A percentile compares a stretch with the other conserved stretches of the same genome.
Evolutionary conservation across 2,888 invertebrate species (phyloP).

Genomic region (Drosophila barbarae): DNA sequence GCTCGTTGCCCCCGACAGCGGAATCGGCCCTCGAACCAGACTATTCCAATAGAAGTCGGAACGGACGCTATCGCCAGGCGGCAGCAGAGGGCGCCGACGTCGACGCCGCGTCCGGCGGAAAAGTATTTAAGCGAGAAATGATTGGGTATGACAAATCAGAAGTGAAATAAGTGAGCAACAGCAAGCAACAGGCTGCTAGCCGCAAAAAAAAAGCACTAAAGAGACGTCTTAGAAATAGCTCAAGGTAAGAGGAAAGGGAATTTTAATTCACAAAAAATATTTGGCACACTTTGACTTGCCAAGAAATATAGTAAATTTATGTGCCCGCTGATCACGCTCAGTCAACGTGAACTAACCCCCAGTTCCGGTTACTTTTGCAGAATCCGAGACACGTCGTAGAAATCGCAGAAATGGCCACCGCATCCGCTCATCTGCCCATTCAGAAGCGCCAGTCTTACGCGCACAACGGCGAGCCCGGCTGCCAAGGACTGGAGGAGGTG

Average conservation of each 20-base stretch:
- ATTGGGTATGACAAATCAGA: slow-evolving; percentile 68
- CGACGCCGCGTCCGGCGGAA: slow-evolving; percentile 20
- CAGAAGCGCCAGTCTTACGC: slow-evolving; percentile 64
- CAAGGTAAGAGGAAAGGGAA: slow-evolving; percentile 39
- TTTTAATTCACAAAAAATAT: slow-evolving; percentile 23
- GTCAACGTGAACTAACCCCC: slow-evolving; percentile 27
- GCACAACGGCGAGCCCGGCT: slow-evolving; percentile 75
- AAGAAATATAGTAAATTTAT: slow-evolving; percentile 12
- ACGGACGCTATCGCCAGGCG: slow-evolving; percentile 21
- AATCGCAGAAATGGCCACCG: slow-evolving; percentile 46
- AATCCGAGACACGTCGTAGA: not conserved
- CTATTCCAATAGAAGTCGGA: slow-evolving; percentile 47
- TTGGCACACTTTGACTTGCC: slow-evolving; percentile 10
- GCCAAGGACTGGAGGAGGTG: slow-evolving; percentile 71
- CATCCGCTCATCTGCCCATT: slow-evolving; percentile 62
- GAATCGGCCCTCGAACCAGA: slow-evolving; percentile 25
- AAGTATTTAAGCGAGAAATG: slow-evolving; percentile 67
- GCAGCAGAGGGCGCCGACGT: slow-evolving; percentile 22
- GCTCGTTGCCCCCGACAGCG: slow-evolving; percentile 1
- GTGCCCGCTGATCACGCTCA: slow-evolving; percentile 20
- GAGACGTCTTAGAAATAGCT: slow-evolving; percentile 5
- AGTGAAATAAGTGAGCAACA: slow-evolving; percentile 59
- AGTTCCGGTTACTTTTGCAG: slow-evolving; percentile 14
- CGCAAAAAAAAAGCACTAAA: slow-evolving; percentile 13
- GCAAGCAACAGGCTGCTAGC: slow-evolving; percentile 41